phyloP scores from a whole-genome alignment of 2,113 vertebrate genomes.

The Empidonax alnorum region DNA sequence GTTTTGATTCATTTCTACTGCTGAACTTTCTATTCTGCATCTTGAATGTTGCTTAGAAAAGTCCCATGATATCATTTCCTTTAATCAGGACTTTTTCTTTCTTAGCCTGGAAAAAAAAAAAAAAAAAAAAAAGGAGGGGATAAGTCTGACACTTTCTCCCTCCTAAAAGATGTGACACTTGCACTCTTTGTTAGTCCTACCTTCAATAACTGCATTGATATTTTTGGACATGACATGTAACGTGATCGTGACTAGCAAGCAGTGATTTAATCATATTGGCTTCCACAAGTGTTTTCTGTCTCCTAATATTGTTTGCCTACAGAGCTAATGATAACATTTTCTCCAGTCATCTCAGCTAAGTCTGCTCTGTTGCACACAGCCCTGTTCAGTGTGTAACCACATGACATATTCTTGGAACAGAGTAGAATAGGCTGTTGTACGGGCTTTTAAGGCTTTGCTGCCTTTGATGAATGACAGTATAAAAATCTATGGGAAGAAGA shows the following conservation, averaged over 20 bases:
- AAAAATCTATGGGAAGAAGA: not conserved
- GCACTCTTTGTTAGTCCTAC: not conserved
- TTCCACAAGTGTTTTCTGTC: slow-evolving; percentile 53
- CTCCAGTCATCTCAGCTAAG: slow-evolving; percentile 35
- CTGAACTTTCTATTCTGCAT: not conserved
- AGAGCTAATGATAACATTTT: slow-evolving; percentile 69
- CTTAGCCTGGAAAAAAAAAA: not conserved
- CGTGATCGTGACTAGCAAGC: slow-evolving; percentile 17
- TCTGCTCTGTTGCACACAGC: slow-evolving; percentile 42
- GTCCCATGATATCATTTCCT: slow-evolving; percentile 51
- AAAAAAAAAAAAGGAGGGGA: not conserved
- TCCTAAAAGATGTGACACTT: not conserved
- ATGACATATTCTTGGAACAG: slow-evolving; percentile 70
- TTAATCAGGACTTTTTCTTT: slow-evolving; percentile 24
- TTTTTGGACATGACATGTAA: slow-evolving; percentile 31
- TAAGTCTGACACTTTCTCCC: not conserved
- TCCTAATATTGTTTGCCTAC: slow-evolving; percentile 59
- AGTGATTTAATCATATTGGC: slow-evolving; percentile 60
- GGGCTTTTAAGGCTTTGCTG: slow-evolving; percentile 26
- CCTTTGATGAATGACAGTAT: slow-evolving; percentile 32
- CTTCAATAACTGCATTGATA: slow-evolving; percentile 50
- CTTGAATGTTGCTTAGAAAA: slow-evolving; percentile 17
- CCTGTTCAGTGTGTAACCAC: slow-evolving; percentile 30
- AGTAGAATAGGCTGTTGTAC: slow-evolving; percentile 47
- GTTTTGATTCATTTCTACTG: slow-evolving; percentile 33